These are phyloP conservation scores for Orientallactaga bullata DNA, from an alignment of 2,113 vertebrate species.

Conservation along the genomic window DNA sequence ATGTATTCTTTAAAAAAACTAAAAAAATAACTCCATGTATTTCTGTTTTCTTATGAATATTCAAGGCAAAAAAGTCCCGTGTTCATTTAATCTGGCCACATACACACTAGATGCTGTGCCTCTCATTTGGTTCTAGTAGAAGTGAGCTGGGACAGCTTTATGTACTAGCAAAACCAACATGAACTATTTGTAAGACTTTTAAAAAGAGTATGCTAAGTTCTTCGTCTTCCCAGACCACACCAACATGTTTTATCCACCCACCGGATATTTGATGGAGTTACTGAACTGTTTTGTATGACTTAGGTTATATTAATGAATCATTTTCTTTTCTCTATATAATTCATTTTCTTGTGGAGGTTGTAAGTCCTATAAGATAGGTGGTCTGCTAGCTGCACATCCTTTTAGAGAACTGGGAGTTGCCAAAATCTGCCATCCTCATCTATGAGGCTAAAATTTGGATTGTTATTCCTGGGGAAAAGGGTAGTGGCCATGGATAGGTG, in stretches of 20 bases:
- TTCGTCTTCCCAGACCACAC: conserved; percentile 35
- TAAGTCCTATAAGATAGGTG: conserved; percentile 8
- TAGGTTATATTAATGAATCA: conserved; percentile 67
- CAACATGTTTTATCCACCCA: conserved; percentile 24
- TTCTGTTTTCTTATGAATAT: conserved; percentile 29
- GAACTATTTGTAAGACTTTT: conserved; percentile 8
- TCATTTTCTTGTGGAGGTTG: conserved; percentile 52
- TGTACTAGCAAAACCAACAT: conserved; percentile 2
- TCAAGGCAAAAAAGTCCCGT: neutral
- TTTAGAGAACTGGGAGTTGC: conserved; percentile 64
- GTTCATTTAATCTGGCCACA: neutral
- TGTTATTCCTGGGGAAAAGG: conserved; percentile 53
- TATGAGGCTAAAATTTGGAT: conserved; percentile 42
- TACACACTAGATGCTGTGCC: neutral
- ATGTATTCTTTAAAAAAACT: too few relatives aligned
- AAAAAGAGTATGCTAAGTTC: neutral
- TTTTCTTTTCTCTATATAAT: conserved; percentile 33
- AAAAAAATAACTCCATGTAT: too few relatives aligned
- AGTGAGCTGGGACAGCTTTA: neutral
- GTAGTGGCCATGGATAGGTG: conserved; percentile 53
- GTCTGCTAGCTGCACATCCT: conserved; percentile 30
- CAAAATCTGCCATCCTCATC: conserved; percentile 17
- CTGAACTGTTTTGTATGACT: conserved; percentile 65
- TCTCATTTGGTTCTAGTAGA: neutral
- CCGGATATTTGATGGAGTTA: conserved; percentile 37